Evolutionary conservation across 2,888 invertebrate species (phyloP), one percentile per base, ranked within the genome.

Genomic region (Torymus aiolomorphi): DNA sequence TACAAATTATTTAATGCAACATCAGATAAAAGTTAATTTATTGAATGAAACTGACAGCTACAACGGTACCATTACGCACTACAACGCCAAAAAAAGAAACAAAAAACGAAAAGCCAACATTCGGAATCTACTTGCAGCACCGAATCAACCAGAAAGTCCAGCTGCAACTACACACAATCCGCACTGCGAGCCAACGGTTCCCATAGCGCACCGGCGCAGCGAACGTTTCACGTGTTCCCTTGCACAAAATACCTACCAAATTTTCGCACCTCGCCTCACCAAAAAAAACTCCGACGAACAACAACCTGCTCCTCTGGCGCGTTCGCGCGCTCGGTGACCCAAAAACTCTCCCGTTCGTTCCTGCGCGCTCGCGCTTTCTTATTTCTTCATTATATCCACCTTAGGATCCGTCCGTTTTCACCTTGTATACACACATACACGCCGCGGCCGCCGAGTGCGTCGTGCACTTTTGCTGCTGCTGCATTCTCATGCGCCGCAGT

Each of bases 401-500:
- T 61, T 51, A 24, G 62, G 51, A 69, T 61, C 59, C 76, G 69
- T 70, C 65, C 77, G 77, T 78, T 78, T 78, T 70, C 70, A 69
- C 75, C 75, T 79, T 20, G 20, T 49, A 3, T n/a, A 13, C 20
- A 4, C 31, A 24, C 3, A 24, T 3, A 24, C 3, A 24, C 3
- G 3, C 24, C n/a, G n/a, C n/a, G n/a, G n/a, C n/a, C n/a, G n/a
- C n/a, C n/a, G n/a, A 24, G 24, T 24, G 24, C 24, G 24, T 24
- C 24, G 24, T 24, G 24, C 24, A 24, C 24, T 24, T 24, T 24
- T 10, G 12, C 31, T 11, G 11, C 42, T 20, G 16, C 62, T 11
- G 57, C 59, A 67, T 61, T 59, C 54, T 52, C 42, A 73, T 75
- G 65, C 81, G 49, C 76, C 77, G 81, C 77, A 84, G 82, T 74